Base-by-base conservation (phyloP, 2,797 vertebrate species). In the Scomberomorus guttatus region DNA sequence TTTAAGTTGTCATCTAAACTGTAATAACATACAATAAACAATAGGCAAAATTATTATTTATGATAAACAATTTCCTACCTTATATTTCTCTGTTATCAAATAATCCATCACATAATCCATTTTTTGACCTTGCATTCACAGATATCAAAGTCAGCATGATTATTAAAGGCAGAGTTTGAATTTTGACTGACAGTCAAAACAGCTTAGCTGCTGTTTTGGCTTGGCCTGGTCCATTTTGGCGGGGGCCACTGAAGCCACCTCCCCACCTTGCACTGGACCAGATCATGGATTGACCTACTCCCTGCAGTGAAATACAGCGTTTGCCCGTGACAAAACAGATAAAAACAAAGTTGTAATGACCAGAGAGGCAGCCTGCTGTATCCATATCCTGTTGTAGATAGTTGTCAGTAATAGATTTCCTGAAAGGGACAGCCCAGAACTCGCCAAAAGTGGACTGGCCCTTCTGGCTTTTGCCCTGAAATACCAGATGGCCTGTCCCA, bases 401-500 rank as follows among this genome's bases (percentile, higher is more conserved):
- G 54, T 59, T 56, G 32, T 71, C 59, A 48, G 46, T 3, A 22
- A 11, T 42, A 42, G 12, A 37, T 29, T 73, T 80, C 56, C 77
- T 79, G 56, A 42, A 59, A 83, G 68, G 15, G 22, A 61, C 54
- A 15, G 37, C 56, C 48, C 69, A 63, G 44, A 66, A 12, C 48
- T 77, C 3, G 1, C 32, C 24, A 46, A 18, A 72, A 85, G 60
- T 86, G 88, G 89, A 89, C 81, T 12, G 25, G 52, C 66, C 79
- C 85, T 81, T 11, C 78, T 87, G 74, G 80, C 74, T 80, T 84
- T 79, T 77, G 65, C 80, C 68, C 78, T 69, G 51, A 34, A 63
- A 63, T 44, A 87, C 58, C 90, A 92, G 92, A 92, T 93, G 92
- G 89, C 61, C 85, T 3, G 66, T 76, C 59, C 59, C 54, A 77